Percentiles rank a stretch among this genome's conserved stretches.
Conservation (phyloP, 2,797 vertebrate species). For the Malacoraja senta region DNA sequence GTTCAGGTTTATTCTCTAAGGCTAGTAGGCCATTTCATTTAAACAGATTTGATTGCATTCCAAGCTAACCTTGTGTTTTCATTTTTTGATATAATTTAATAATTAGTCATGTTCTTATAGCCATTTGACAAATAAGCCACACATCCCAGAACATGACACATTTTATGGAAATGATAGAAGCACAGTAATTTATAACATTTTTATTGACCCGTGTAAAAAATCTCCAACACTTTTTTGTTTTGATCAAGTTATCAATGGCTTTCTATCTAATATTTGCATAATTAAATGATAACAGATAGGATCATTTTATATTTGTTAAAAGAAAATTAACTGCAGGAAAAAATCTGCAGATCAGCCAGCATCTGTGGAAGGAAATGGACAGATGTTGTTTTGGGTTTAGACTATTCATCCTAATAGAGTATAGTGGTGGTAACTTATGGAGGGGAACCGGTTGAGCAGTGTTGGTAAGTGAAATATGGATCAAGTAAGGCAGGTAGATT, state of each 20-base stretch:
- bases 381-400: no score
- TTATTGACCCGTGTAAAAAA: neutral
- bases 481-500: no score
- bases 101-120: neutral
- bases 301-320: neutral
- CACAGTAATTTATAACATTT: neutral
- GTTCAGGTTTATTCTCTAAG: neutral
- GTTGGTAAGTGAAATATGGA: no score
- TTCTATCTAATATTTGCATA: neutral
- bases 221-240: neutral
- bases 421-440: no score
- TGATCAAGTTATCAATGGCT: neutral
- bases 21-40: neutral
- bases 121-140: neutral
- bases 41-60: neutral
- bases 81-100: neutral
- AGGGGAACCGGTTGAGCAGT: no score
- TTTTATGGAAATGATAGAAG: neutral
- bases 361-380: no score
- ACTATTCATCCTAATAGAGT: no score
- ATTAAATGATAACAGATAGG: neutral
- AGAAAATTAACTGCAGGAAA: no score
- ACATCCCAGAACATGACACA: neutral
- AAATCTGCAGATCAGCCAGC: no score
- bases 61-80: neutral